Evolutionary conservation across 92 coral and sea anemone genomes (phyloP).

Genomic region (Umimayanthus kanabou): DNA sequence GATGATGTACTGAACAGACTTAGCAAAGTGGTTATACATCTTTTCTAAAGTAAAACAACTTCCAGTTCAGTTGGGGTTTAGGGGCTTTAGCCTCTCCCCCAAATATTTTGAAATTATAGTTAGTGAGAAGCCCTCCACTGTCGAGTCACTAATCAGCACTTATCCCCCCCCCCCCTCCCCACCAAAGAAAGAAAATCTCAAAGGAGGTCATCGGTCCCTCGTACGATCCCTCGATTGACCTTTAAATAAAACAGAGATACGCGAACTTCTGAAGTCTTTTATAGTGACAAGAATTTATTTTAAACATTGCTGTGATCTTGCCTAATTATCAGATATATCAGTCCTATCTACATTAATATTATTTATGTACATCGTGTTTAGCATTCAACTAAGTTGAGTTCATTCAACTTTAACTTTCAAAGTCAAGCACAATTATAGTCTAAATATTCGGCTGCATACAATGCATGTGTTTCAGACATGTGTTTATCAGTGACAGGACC

Average conservation of each 20-base stretch:
- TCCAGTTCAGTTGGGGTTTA: too few relatives aligned
- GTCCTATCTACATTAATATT: conserved; percentile 43
- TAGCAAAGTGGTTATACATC: too few relatives aligned
- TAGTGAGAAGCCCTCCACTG: too few relatives aligned
- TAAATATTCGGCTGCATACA: background rate
- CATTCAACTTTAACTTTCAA: conserved; percentile 9
- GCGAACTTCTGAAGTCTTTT: background rate
- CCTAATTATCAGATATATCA: conserved; percentile 30
- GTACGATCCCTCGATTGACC: too few relatives aligned
- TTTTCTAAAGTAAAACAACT: too few relatives aligned
- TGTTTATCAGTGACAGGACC: background rate
- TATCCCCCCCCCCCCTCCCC: too few relatives aligned
- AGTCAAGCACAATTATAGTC: conserved; percentile 14
- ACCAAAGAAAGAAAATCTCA: too few relatives aligned
- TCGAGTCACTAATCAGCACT: too few relatives aligned
- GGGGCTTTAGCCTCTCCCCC: too few relatives aligned
- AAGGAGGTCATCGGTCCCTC: too few relatives aligned
- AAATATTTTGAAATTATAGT: too few relatives aligned
- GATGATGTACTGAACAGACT: too few relatives aligned
- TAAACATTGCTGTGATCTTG: conserved; percentile 36
- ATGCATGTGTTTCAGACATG: background rate
- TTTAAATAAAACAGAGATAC: background rate
- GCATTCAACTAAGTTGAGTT: conserved; percentile 16
- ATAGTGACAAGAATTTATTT: conserved; percentile 39
- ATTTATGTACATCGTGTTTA: conserved; percentile 38